Conservation (phyloP, 2,113 vertebrate species). For the Lamprotornis superbus region DNA sequence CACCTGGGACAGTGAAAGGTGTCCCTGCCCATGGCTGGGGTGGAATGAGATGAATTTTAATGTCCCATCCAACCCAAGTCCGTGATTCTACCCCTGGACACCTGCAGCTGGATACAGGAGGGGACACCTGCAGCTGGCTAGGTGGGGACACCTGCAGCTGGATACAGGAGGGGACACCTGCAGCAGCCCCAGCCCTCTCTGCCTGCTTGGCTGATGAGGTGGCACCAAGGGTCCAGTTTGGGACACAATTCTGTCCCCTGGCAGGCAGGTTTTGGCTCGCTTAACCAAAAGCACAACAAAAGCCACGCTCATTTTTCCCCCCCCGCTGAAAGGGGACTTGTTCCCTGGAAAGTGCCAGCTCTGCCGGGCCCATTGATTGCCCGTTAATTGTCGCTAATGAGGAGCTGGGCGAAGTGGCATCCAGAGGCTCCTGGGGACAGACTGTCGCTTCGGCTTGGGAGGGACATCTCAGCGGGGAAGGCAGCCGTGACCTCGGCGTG, state of each 20-base stretch:
- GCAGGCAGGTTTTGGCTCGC: not conserved
- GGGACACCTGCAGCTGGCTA: too few species aligned
- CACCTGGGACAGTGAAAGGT: accelerated
- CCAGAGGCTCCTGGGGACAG: constrained; percentile 40
- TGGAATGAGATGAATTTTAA: accelerated
- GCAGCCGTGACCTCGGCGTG: not conserved
- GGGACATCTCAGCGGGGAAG: not conserved
- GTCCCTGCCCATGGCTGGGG: not conserved
- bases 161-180: not conserved
- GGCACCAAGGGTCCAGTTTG: not conserved
- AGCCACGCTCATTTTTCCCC: not conserved
- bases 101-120: too few species aligned
- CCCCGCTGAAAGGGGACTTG: not conserved
- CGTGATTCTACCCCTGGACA: too few species aligned
- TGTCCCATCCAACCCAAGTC: not conserved
- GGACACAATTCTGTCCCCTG: not conserved
- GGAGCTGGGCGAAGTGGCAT: constrained; percentile 23
- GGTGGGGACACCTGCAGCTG: not conserved
- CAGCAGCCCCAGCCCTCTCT: not conserved
- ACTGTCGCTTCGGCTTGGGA: not conserved
- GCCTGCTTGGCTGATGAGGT: not conserved
- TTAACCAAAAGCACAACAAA: not conserved
- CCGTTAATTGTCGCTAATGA: constrained; percentile 73
- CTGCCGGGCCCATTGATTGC: constrained; percentile 43
- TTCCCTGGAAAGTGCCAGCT: constrained; percentile 22